phyloP scores from a whole-genome alignment of 35 echinoderm and acorn worm genomes.

The Ophioderma brevispina region DNA sequence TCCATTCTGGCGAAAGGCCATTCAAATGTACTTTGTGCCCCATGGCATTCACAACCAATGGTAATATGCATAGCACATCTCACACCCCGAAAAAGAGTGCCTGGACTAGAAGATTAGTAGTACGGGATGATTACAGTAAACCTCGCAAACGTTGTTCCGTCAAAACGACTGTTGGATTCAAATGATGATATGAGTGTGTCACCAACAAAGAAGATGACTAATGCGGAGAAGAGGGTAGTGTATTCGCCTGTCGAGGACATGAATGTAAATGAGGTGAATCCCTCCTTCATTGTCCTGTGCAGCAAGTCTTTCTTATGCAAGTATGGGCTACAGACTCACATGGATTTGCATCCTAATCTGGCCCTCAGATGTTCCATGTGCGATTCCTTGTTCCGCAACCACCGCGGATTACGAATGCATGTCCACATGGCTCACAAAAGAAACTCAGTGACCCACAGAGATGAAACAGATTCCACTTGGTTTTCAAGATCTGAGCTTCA shows the following conservation, averaged over 20 bases:
- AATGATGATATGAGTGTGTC: neutral
- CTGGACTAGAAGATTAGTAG: conserved; percentile 34
- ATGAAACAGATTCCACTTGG: conserved; percentile 40
- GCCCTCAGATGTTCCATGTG: conserved; percentile 77
- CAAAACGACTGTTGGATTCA: conserved; percentile 49
- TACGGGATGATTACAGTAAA: conserved; percentile 25
- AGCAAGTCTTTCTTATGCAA: conserved; percentile 88
- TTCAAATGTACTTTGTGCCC: conserved; percentile 87
- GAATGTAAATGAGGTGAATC: conserved; percentile 42
- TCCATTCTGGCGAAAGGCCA: conserved; percentile 95
- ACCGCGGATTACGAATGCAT: conserved; percentile 91
- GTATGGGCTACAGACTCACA: conserved; percentile 86
- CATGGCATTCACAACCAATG: conserved; percentile 97
- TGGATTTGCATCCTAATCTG: conserved; percentile 80
- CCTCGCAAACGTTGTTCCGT: conserved; percentile 65
- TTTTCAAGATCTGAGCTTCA: conserved; percentile 75
- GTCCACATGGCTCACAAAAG: conserved; percentile 89
- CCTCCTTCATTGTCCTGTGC: conserved; percentile 77
- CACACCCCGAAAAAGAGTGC: conserved; percentile 85
- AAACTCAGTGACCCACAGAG: conserved; percentile 5
- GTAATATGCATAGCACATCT: conserved; percentile 97
- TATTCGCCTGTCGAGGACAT: neutral
- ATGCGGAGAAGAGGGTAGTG: neutral
- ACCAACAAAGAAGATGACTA: neutral
- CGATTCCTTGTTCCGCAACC: conserved; percentile 71